Evolutionary conservation across 2,113 vertebrate species (phyloP).

Genomic region (Gnathochromis pfefferi): DNA sequence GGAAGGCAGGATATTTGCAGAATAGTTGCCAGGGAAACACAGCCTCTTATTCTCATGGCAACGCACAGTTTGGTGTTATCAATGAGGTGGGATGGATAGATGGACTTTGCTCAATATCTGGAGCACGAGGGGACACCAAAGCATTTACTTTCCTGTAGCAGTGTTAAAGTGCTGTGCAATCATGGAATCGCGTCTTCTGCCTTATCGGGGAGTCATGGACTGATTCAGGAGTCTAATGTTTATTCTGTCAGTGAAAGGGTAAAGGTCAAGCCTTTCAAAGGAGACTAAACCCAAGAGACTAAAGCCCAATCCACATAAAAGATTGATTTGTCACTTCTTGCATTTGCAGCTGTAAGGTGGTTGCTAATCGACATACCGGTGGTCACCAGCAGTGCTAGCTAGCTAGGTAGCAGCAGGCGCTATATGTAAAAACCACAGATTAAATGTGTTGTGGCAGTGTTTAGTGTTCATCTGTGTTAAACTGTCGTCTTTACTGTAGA

Average conservation of each 20-base stretch:
- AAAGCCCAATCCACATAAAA: not conserved
- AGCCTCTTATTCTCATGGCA: slow-evolving; percentile 45
- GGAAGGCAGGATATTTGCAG: slow-evolving; percentile 35
- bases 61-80: slow-evolving; percentile 8
- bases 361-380: not conserved
- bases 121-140: not conserved
- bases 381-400: not conserved
- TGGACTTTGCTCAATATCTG: not conserved
- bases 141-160: not conserved
- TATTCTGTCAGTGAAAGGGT: not conserved
- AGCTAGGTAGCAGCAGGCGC: not conserved
- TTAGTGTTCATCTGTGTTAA: not conserved
- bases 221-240: not conserved
- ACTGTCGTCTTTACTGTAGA: not conserved
- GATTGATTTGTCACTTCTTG: not conserved
- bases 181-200: not conserved
- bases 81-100: not conserved
- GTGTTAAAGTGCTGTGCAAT: not conserved
- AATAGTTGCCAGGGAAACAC: slow-evolving; percentile 57
- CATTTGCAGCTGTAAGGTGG: not conserved
- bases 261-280: slow-evolving; percentile 3
- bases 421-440: not conserved
- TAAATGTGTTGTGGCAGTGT: not conserved
- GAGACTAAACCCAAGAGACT: not conserved
- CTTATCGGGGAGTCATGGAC: not conserved